A percentile compares a stretch with the other conserved stretches of the same genome.
phyloP scores from a whole-genome alignment of 2,113 vertebrate species.

The Galemys pyrenaicus region DNA sequence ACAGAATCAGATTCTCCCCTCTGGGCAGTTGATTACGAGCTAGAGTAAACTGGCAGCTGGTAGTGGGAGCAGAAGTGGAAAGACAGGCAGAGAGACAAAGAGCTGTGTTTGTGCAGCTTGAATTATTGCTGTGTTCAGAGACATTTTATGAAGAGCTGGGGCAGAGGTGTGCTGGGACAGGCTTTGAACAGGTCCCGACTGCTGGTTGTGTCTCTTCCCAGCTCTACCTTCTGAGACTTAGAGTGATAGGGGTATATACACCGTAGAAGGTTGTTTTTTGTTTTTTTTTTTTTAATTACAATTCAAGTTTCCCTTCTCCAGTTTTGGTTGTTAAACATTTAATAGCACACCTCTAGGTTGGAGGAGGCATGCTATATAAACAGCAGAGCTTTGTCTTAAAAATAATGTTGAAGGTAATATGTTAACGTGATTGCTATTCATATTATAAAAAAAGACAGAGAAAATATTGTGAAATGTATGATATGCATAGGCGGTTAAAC shows the following conservation, averaged over 20 bases:
- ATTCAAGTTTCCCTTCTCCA: not conserved
- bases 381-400: not conserved
- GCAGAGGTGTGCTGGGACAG: not conserved
- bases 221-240: not conserved
- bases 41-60: not conserved
- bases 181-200: not conserved
- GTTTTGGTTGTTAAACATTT: not conserved
- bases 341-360: not conserved
- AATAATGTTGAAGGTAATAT: not conserved
- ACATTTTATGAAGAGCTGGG: not conserved
- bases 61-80: not conserved
- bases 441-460: not conserved
- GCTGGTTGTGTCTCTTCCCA: not conserved
- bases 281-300: not conserved
- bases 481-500: slow-evolving; percentile 1
- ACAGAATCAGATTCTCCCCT: not conserved
- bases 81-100: not conserved
- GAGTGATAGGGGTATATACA: not conserved
- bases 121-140: not conserved
- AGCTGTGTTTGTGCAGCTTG: not conserved
- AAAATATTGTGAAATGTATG: slow-evolving; percentile 37
- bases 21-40: not conserved
- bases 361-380: not conserved
- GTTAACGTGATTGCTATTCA: slow-evolving; percentile 17
- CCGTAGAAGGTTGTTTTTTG: not conserved